These are phyloP conservation scores for Halcyon malimbica DNA, from an alignment of 2,113 vertebrate species.

Conservation along the genomic window DNA sequence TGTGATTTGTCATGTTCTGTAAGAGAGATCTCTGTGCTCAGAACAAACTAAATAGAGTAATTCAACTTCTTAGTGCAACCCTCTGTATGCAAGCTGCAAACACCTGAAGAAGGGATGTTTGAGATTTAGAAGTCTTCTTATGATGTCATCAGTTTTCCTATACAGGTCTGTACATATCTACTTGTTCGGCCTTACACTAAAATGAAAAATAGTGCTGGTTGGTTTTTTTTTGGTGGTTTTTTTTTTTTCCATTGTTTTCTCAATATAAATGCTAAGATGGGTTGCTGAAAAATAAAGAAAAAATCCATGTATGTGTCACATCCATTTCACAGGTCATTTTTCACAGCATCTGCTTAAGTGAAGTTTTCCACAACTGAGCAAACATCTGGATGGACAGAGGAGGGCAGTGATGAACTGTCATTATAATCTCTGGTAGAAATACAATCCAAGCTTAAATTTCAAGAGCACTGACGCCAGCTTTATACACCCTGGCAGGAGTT, in stretches of 20 bases:
- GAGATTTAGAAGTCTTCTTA: not conserved
- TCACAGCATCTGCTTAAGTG: slow-evolving; percentile 1
- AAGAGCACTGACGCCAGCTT: not conserved
- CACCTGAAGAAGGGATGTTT: not conserved
- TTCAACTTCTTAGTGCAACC: not conserved
- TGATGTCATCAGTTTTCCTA: not conserved
- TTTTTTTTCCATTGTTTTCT: not conserved
- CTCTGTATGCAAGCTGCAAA: not conserved
- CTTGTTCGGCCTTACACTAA: not conserved
- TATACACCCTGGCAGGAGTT: not conserved
- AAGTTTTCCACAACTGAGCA: not conserved
- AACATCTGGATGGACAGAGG: slow-evolving; percentile 9
- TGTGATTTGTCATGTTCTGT: not conserved
- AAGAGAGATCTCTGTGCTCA: not conserved
- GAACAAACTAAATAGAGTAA: not conserved
- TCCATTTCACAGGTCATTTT: not conserved
- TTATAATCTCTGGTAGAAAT: not conserved
- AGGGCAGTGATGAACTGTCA: not conserved
- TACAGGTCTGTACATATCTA: not conserved
- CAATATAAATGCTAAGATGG: not conserved
- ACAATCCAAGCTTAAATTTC: not conserved
- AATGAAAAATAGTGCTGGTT: not conserved
- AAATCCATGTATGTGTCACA: not conserved
- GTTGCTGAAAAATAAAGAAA: not conserved
- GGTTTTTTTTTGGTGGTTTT: not conserved